Evolutionary conservation across 2,888 invertebrate species (phyloP), one percentile per base, ranked within the genome.

Genomic region (Gerris lacustris): DNA sequence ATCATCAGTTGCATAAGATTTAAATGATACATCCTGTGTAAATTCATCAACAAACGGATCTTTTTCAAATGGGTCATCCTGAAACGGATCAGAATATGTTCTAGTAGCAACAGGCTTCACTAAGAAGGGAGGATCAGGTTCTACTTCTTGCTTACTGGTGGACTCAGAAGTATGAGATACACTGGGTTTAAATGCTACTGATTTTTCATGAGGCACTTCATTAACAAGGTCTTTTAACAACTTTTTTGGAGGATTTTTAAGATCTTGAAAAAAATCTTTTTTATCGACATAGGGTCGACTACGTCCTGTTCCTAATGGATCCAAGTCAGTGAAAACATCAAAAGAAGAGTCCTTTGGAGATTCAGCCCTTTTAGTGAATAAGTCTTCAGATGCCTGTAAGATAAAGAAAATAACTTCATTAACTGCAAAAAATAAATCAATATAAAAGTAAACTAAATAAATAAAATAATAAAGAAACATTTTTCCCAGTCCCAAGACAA

Each of bases 191-290:
- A 79, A 78, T 71, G 79, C 78, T 74, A 80, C 79, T 5, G 75
- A 62, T 63, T 73, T 75, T 47, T 68, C 66, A 47, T 73, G 66
- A 6, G 72, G 71, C n/a, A 72, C 45, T 69, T 75, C 77, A n/a
- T 74, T 69, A 71, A 88, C 88, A 80, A 94, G 84, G 82, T 94
- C 94, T 83, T 94, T 93, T 77, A 94, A 86, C 74, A 91, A 90
- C 83, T 92, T 93, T 84, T 94, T 93, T 77, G 94, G 93, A 77
- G 94, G 94, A 83, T 94, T 94, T 84, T 94, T 94, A 79, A 94
- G 86, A 82, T 94, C 93, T 84, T 94, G 92, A 85, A 95, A 95
- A 85, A 95, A 95, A 83, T 93, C 92, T 85, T 94, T 94, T 84
- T 93, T 93, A 85, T 95, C 94, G 79, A 94, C 88, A 84, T 94